These are phyloP conservation scores for Drosophila nikananu DNA, from an alignment of 1,140 invertebrate species.

Conservation along the genomic window DNA sequence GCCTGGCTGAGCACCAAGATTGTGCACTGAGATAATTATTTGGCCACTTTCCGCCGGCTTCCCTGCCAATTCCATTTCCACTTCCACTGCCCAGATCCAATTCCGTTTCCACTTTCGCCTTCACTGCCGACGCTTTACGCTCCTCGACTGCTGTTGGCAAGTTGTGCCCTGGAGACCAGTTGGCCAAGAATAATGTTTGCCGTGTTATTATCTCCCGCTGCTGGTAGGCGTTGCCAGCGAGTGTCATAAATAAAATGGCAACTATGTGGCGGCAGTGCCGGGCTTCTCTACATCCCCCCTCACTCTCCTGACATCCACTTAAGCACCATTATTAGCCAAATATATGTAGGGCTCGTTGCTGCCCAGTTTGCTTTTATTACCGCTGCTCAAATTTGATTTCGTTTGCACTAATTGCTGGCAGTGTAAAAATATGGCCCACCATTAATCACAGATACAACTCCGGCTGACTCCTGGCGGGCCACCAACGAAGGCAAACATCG, in stretches of 20 bases:
- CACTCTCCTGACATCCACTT: slow-evolving; percentile 32
- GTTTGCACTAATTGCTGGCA: slow-evolving; percentile 73
- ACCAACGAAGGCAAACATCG: slow-evolving; percentile 3
- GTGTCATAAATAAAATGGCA: slow-evolving; percentile 83
- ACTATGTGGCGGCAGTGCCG: slow-evolving; percentile 49
- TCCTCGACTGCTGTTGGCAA: slow-evolving; percentile 71
- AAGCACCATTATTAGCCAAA: slow-evolving; percentile 76
- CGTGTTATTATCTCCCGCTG: slow-evolving; percentile 73
- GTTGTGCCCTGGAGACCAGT: slow-evolving; percentile 80
- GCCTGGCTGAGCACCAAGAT: slow-evolving; percentile 52
- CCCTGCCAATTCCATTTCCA: slow-evolving; percentile 38
- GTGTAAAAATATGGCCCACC: slow-evolving; percentile 68
- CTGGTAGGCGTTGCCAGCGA: slow-evolving; percentile 74
- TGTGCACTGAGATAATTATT: slow-evolving; percentile 79
- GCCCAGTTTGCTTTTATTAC: slow-evolving; percentile 30
- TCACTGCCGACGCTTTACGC: slow-evolving; percentile 71
- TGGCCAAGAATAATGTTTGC: slow-evolving; percentile 67
- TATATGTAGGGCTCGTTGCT: slow-evolving; percentile 45
- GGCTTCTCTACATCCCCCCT: not conserved
- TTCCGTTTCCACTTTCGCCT: slow-evolving; percentile 34
- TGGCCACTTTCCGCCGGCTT: slow-evolving; percentile 43
- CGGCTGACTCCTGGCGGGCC: slow-evolving; percentile 25
- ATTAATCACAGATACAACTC: slow-evolving; percentile 68
- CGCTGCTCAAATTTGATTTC: slow-evolving; percentile 74
- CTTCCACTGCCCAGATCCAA: slow-evolving; percentile 37